Conservation (phyloP, 2,888 invertebrate species). For the Heliconius aoede region DNA sequence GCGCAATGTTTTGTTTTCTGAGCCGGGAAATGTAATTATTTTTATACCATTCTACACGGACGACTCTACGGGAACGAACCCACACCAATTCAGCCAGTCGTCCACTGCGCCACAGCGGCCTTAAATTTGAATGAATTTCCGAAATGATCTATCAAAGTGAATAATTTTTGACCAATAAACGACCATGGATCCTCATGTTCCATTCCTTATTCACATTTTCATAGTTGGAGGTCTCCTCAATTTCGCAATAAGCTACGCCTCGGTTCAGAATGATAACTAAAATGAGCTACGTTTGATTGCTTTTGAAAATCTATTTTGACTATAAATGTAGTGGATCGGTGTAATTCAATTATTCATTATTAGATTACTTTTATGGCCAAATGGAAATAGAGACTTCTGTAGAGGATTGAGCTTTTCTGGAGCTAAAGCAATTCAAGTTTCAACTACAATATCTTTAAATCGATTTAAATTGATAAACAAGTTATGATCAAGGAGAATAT, state of each 20-base stretch:
- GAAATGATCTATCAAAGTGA: not conserved
- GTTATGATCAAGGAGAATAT: too few relatives aligned
- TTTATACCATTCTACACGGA: too few relatives aligned
- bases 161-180: not conserved
- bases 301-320: not conserved
- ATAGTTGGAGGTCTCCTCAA: not conserved
- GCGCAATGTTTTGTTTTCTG: too few relatives aligned
- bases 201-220: not conserved
- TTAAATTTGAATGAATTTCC: not conserved
- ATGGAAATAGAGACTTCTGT: too few relatives aligned
- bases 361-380: not conserved
- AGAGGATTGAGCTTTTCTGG: too few relatives aligned
- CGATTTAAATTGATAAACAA: too few relatives aligned
- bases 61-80: not conserved
- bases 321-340: not conserved
- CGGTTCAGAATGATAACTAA: not conserved
- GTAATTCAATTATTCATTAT: not conserved
- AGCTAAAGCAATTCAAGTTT: too few relatives aligned
- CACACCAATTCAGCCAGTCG: not conserved
- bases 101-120: too few relatives aligned
- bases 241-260: slow-evolving; percentile 10
- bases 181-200: not conserved
- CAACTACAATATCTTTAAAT: too few relatives aligned
- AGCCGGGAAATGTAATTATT: too few relatives aligned
- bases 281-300: slow-evolving; percentile 8